Conservation (phyloP, 1,140 invertebrate genomes). For the Arion vulgaris region DNA sequence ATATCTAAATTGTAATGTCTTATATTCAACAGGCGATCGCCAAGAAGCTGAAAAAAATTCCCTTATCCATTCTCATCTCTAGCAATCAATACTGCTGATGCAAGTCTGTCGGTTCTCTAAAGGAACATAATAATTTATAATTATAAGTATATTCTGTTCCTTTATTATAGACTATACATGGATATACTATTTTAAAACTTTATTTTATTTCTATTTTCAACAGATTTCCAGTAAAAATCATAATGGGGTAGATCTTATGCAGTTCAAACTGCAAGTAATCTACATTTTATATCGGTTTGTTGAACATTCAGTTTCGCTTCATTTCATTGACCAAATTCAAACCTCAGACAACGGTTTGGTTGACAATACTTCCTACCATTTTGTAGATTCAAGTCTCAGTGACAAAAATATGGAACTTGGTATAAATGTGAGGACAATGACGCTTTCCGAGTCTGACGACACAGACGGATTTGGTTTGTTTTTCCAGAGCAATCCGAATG, state of each 20-base stretch:
- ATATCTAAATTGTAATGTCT: no score
- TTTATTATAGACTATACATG: no score
- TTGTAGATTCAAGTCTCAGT: background rate
- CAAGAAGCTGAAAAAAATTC: no score
- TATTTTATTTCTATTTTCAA: no score
- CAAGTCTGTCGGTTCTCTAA: no score
- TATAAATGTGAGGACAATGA: background rate
- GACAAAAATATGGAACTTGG: background rate
- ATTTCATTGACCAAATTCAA: background rate
- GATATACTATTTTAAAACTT: no score
- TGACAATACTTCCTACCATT: background rate
- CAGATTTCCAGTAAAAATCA: background rate
- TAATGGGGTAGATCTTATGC: background rate
- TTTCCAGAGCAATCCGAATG: conserved; percentile 18
- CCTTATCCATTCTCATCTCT: no score
- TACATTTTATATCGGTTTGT: background rate
- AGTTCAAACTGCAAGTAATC: background rate
- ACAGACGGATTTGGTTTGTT: conserved; percentile 25
- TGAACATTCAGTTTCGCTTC: background rate
- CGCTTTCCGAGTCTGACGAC: background rate
- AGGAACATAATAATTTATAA: no score
- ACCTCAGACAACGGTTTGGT: background rate
- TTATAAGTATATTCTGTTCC: no score
- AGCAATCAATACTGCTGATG: no score
- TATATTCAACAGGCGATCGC: no score